phyloP scores from a whole-genome alignment of 2,113 vertebrate species.

The Psittacara wagleri region DNA sequence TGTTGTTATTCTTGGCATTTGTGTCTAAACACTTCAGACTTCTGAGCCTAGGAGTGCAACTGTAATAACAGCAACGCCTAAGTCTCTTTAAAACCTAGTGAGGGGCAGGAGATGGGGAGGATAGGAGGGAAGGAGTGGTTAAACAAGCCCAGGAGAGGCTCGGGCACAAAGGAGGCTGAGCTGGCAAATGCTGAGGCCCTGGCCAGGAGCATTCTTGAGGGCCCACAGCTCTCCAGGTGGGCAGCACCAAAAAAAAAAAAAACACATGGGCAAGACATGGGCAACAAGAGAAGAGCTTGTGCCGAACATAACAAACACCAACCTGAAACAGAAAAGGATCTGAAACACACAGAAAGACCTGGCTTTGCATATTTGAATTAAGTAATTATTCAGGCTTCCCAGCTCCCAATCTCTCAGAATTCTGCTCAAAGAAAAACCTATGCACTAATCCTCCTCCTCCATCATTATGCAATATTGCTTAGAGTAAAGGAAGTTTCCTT shows the following conservation, averaged over 20 bases:
- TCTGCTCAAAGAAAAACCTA: slow-evolving; percentile 27
- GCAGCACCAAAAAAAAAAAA: not conserved
- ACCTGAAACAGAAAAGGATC: not conserved
- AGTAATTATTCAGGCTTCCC: slow-evolving; percentile 35
- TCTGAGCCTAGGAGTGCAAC: not conserved
- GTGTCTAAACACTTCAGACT: not conserved
- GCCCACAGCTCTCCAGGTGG: not conserved
- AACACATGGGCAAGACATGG: not conserved
- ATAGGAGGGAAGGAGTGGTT: accelerated
- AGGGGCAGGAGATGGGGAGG: not conserved
- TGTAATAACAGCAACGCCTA: not conserved
- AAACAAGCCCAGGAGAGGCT: not conserved
- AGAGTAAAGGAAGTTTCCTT: slow-evolving; percentile 9
- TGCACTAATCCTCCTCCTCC: slow-evolving; percentile 24
- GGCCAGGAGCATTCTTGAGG: not conserved
- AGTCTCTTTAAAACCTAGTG: not conserved
- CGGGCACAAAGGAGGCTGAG: not conserved
- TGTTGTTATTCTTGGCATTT: not conserved
- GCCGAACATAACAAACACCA: not conserved
- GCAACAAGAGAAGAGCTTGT: not conserved
- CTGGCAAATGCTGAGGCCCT: not conserved
- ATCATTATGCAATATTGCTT: slow-evolving; percentile 10
- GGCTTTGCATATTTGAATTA: not conserved
- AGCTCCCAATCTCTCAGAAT: slow-evolving; percentile 13
- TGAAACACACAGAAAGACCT: not conserved